Percentiles rank a stretch among this genome's conserved stretches.
Conservation (phyloP, 2,888 invertebrate genomes). For the Eristalis pertinax region DNA sequence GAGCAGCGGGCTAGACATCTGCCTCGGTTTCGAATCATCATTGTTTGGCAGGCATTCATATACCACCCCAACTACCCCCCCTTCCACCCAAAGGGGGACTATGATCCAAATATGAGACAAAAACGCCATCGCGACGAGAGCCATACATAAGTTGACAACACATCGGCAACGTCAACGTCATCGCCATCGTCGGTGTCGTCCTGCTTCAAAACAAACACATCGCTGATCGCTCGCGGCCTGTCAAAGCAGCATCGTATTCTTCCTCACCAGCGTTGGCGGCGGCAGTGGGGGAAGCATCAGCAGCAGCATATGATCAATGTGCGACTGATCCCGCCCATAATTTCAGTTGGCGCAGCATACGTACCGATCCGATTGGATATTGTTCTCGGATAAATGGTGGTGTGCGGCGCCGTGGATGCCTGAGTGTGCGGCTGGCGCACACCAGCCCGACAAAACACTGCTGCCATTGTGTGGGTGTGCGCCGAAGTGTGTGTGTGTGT, state of each 20-base stretch:
- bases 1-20: conserved; percentile 19
- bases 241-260: background rate
- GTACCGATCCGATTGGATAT: conserved; percentile 56
- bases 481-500: background rate
- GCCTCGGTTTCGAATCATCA: conserved; percentile 23
- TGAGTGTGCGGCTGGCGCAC: background rate
- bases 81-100: too few relatives aligned
- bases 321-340: conserved; percentile 55
- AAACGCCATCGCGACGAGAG: background rate
- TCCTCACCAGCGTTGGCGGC: background rate
- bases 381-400: conserved; percentile 14
- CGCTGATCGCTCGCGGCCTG: too few relatives aligned
- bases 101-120: background rate
- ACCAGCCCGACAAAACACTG: background rate
- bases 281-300: background rate
- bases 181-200: background rate
- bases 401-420: background rate
- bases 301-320: background rate
- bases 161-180: background rate
- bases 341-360: conserved; percentile 38
- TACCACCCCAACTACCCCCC: too few relatives aligned
- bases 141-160: background rate
- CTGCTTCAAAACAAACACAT: background rate
- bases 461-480: background rate
- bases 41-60: background rate